phyloP scores from a whole-genome alignment of 2,113 vertebrate genomes.

The Nematolebias whitei region DNA sequence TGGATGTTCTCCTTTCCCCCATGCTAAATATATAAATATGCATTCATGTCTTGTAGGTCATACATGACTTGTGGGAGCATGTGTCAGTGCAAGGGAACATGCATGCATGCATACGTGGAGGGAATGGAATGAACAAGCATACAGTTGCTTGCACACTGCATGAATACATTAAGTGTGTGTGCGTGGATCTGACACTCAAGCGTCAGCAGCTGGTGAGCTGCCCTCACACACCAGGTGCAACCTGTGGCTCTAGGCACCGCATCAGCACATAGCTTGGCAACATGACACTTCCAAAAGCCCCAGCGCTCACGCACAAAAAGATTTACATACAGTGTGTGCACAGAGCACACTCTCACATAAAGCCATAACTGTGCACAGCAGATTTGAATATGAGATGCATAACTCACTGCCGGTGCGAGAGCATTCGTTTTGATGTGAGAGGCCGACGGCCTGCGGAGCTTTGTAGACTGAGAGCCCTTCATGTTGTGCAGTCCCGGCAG shows the following conservation, averaged over 20 bases:
- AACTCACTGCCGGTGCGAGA: slow-evolving; percentile 40
- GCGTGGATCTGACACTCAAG: slow-evolving; percentile 64
- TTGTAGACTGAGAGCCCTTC: slow-evolving; percentile 23
- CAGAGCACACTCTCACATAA: neutral
- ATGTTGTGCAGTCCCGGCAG: slow-evolving; percentile 46
- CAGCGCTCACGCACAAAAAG: slow-evolving; percentile 8
- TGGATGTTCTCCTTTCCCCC: neutral
- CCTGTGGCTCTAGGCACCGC: slow-evolving; percentile 72
- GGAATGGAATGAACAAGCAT: slow-evolving; percentile 60
- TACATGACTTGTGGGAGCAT: slow-evolving; percentile 37
- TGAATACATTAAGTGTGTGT: slow-evolving; percentile 32
- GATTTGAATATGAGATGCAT: slow-evolving; percentile 34
- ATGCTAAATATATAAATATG: slow-evolving; percentile 7
- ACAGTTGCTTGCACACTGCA: slow-evolving; percentile 33
- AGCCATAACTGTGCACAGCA: neutral
- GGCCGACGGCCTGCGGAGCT: slow-evolving; percentile 5
- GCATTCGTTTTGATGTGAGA: slow-evolving; percentile 30
- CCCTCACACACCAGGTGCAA: slow-evolving; percentile 79
- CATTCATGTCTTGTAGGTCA: slow-evolving; percentile 15
- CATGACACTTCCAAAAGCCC: slow-evolving; percentile 63
- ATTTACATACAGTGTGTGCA: neutral
- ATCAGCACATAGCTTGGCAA: slow-evolving; percentile 79
- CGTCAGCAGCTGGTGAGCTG: slow-evolving; percentile 78
- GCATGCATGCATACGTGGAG: slow-evolving; percentile 43
- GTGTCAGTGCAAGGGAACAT: slow-evolving; percentile 25